These are phyloP conservation scores for Tyto alba DNA, from an alignment of 2,113 vertebrate species.

Conservation along the genomic window DNA sequence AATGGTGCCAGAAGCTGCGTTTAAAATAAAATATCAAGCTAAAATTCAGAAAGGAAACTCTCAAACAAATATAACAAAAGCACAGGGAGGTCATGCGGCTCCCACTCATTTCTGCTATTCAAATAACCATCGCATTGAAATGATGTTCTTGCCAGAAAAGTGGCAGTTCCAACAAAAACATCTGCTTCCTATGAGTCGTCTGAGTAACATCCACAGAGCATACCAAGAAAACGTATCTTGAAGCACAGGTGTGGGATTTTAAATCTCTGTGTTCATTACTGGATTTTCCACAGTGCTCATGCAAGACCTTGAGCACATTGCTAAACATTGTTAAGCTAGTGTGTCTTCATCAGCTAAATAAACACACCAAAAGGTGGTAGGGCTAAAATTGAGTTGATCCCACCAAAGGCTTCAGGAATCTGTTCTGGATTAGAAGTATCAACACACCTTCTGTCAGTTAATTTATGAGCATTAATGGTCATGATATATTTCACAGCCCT, in stretches of 20 bases:
- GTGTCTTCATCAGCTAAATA: neutral
- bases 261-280: neutral
- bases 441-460: conserved; percentile 2
- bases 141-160: neutral
- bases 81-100: neutral
- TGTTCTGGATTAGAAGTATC: neutral
- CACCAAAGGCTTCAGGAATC: neutral
- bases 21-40: neutral
- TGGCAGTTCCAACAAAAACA: neutral
- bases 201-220: neutral
- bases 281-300: neutral
- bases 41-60: neutral
- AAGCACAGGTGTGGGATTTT: neutral
- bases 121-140: neutral
- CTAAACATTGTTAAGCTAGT: neutral
- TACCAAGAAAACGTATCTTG: neutral
- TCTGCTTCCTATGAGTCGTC: neutral
- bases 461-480: conserved; percentile 4
- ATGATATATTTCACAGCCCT: neutral
- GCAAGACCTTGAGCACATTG: neutral
- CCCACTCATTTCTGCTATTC: neutral
- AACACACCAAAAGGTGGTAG: neutral
- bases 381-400: neutral
- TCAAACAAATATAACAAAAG: neutral
- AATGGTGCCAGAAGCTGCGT: neutral